Evolutionary conservation across 2,797 vertebrate species (phyloP).

Genomic region (Ptychadena robeensis): DNA sequence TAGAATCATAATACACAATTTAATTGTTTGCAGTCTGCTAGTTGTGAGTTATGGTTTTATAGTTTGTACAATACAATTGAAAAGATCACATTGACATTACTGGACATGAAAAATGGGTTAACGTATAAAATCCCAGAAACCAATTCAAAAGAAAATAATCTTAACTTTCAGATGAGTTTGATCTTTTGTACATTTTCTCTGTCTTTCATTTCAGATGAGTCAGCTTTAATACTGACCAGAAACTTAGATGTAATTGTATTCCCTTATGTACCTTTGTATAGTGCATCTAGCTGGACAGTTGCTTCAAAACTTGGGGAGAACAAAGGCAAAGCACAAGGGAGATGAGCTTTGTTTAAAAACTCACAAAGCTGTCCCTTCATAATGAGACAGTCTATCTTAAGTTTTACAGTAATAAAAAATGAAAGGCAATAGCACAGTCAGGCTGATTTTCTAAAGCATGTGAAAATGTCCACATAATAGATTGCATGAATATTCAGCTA

Average conservation of each 20-base stretch:
- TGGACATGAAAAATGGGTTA: slow-evolving; percentile 55
- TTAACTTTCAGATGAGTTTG: slow-evolving; percentile 60
- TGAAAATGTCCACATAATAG: no score
- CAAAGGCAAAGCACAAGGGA: slow-evolving; percentile 38
- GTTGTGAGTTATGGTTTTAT: slow-evolving; percentile 38
- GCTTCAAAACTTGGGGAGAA: slow-evolving; percentile 25
- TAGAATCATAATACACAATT: slow-evolving; percentile 26
- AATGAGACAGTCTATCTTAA: not conserved
- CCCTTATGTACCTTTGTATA: slow-evolving; percentile 49
- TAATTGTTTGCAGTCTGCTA: slow-evolving; percentile 22
- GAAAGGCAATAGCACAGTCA: not conserved
- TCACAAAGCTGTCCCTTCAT: slow-evolving; percentile 30
- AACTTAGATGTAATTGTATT: slow-evolving; percentile 57
- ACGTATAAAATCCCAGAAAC: slow-evolving; percentile 39
- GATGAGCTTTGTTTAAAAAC: slow-evolving; percentile 24
- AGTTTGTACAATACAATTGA: slow-evolving; percentile 25
- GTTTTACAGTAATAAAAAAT: not conserved
- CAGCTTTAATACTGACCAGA: slow-evolving; percentile 59
- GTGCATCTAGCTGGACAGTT: slow-evolving; percentile 37
- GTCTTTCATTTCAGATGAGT: slow-evolving; percentile 58
- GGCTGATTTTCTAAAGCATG: not conserved
- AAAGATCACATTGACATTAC: slow-evolving; percentile 35
- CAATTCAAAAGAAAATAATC: slow-evolving; percentile 56
- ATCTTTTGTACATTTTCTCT: slow-evolving; percentile 58
- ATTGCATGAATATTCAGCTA: no score